Conservation (phyloP, 37 sponge, comb jelly and placozoan genomes). For the Corticium candelabrum region DNA sequence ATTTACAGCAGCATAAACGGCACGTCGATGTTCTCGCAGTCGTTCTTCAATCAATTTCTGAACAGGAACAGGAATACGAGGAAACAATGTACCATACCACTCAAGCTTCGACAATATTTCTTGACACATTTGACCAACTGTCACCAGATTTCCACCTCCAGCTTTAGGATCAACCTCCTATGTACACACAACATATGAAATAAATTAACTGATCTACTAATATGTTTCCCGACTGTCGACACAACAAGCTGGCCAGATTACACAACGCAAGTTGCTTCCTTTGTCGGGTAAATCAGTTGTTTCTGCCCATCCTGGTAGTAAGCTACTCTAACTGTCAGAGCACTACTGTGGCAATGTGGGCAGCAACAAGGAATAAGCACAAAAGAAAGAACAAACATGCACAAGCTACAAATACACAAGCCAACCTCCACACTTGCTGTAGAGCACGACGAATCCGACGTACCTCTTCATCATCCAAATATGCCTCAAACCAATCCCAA, state of each 20-base stretch:
- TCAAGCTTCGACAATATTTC: conserved; percentile 88
- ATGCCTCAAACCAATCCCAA: conserved; percentile 92
- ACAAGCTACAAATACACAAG: neutral
- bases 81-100: conserved; percentile 97
- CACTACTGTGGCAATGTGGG: too few species aligned
- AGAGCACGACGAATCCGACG: neutral
- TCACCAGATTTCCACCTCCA: conserved; percentile 75
- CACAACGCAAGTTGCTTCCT: conserved; percentile 1
- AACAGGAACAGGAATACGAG: conserved; percentile 74
- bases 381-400: neutral
- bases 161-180: conserved; percentile 94
- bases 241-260: neutral
- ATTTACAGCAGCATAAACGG: neutral
- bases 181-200: conserved; percentile 1
- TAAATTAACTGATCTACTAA: conserved; percentile 11
- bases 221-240: neutral
- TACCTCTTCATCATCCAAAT: conserved; percentile 91
- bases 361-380: too few species aligned
- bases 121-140: conserved; percentile 85
- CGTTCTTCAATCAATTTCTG: conserved; percentile 12
- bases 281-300: neutral
- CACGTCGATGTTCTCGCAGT: neutral
- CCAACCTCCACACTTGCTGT: too few species aligned
- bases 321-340: too few species aligned
- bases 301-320: too few species aligned